Percentiles rank a stretch among this genome's conserved stretches.
Evolutionary conservation across 2,113 vertebrate species (phyloP).

Genomic region (Paramormyrops kingsleyae): DNA sequence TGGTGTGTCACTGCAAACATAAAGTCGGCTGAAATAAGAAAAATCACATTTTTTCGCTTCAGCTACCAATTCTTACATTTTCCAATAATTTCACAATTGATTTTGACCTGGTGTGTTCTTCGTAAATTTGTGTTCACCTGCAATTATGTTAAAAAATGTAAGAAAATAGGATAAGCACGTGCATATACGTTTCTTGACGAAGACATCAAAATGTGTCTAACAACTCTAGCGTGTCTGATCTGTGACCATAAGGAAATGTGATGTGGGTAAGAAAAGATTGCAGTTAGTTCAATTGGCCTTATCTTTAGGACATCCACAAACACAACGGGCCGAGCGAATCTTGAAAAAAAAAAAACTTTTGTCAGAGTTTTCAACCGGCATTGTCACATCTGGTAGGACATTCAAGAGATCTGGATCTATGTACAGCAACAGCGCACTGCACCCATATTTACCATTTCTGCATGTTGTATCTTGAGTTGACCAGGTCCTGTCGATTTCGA

Average conservation of each 20-base stretch:
- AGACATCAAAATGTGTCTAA: neutral
- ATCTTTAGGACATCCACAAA: neutral
- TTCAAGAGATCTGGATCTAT: neutral
- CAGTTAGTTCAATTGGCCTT: neutral
- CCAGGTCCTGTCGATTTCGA: slow-evolving; percentile 51
- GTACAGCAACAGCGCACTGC: slow-evolving; percentile 4
- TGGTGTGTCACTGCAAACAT: neutral
- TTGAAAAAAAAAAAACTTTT: slow-evolving; percentile 7
- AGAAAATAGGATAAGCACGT: neutral
- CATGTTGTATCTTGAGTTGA: slow-evolving; percentile 62
- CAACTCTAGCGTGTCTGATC: neutral
- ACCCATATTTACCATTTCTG: slow-evolving; percentile 68
- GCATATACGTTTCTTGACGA: neutral
- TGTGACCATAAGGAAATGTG: neutral
- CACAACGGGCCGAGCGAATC: neutral
- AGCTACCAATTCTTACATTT: neutral
- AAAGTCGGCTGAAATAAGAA: neutral
- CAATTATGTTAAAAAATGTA: neutral
- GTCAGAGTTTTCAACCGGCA: neutral
- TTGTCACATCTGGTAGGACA: neutral
- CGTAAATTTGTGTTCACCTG: neutral
- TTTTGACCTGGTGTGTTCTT: neutral
- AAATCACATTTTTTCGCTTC: neutral
- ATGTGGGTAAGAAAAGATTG: neutral
- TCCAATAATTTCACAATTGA: neutral